These are phyloP conservation scores for Ciona savignyi DNA, from an alignment of 23 tunicate genomes.

Conservation along the genomic window DNA sequence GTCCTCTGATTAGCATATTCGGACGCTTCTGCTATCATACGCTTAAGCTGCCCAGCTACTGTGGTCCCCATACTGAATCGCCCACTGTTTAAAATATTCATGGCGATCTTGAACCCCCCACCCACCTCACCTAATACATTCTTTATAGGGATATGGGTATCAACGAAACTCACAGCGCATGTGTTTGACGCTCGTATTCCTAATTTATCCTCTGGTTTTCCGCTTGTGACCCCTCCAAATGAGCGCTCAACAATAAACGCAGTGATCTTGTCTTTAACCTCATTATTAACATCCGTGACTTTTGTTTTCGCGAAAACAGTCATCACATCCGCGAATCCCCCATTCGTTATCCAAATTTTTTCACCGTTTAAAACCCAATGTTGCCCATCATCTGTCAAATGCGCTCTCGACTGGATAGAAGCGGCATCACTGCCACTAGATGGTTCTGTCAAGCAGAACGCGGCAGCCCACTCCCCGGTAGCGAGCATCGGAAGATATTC, in stretches of 20 bases:
- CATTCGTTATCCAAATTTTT: slow-evolving; percentile 88
- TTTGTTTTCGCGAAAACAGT: slow-evolving; percentile 94
- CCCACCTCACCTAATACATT: slow-evolving; percentile 91
- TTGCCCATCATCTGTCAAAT: slow-evolving; percentile 73
- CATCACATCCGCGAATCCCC: slow-evolving; percentile 77
- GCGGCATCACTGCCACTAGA: slow-evolving; percentile 88
- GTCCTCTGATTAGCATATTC: slow-evolving; percentile 37
- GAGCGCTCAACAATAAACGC: slow-evolving; percentile 86
- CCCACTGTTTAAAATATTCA: slow-evolving; percentile 67
- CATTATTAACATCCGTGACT: slow-evolving; percentile 31
- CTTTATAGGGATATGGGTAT: slow-evolving; percentile 72
- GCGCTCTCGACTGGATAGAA: slow-evolving; percentile 74
- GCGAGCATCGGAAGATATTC: slow-evolving; percentile 84
- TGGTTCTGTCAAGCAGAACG: slow-evolving; percentile 79
- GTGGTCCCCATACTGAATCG: slow-evolving; percentile 75
- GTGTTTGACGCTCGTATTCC: slow-evolving; percentile 86
- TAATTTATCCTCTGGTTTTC: slow-evolving; percentile 63
- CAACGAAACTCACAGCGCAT: slow-evolving; percentile 77
- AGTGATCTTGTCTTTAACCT: slow-evolving; percentile 57
- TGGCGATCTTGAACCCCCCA: slow-evolving; percentile 81
- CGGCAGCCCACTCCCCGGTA: slow-evolving; percentile 70
- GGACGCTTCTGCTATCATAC: slow-evolving; percentile 30
- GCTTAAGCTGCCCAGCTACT: slow-evolving; percentile 70
- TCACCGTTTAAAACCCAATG: slow-evolving; percentile 79
- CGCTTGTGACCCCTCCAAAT: slow-evolving; percentile 86